These are phyloP conservation scores for Coregonus sp. DNA, from an alignment of 2,797 vertebrate genomes.

Conservation along the genomic window DNA sequence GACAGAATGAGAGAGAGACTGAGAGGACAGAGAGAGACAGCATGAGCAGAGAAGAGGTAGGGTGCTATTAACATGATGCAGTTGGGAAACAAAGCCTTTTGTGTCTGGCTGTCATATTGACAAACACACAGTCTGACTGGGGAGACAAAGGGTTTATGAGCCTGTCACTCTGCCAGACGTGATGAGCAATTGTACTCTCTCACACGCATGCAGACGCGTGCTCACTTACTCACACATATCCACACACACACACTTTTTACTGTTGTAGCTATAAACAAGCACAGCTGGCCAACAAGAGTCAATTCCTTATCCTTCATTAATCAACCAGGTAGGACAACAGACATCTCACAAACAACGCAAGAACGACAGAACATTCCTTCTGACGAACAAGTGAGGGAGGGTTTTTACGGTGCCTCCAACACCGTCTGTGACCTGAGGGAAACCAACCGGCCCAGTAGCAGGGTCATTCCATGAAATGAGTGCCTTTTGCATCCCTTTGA, in stretches of 20 bases:
- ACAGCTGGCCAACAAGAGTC: too few species aligned
- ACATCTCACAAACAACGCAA: neutral
- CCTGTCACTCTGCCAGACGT: constrained; percentile 31
- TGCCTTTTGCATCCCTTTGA: too few species aligned
- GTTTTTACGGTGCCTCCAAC: constrained; percentile 36
- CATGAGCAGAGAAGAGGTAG: neutral
- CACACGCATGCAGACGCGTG: neutral
- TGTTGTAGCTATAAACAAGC: too few species aligned
- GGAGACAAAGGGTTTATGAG: constrained; percentile 24
- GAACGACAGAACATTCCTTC: neutral
- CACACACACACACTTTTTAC: too few species aligned
- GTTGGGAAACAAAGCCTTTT: constrained; percentile 27
- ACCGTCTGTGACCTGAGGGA: constrained; percentile 50
- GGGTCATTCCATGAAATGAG: too few species aligned
- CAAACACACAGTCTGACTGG: neutral
- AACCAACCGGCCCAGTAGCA: constrained; percentile 43
- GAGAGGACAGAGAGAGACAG: neutral
- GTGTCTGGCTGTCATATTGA: constrained; percentile 19
- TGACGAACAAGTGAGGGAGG: constrained; percentile 26
- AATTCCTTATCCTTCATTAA: neutral
- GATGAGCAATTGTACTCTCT: constrained; percentile 33
- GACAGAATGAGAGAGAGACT: neutral
- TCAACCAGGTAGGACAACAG: constrained; percentile 15
- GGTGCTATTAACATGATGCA: constrained; percentile 1
- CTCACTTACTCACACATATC: too few species aligned